Conservation (phyloP, 2,888 invertebrate species). For the Axea sp. region DNA sequence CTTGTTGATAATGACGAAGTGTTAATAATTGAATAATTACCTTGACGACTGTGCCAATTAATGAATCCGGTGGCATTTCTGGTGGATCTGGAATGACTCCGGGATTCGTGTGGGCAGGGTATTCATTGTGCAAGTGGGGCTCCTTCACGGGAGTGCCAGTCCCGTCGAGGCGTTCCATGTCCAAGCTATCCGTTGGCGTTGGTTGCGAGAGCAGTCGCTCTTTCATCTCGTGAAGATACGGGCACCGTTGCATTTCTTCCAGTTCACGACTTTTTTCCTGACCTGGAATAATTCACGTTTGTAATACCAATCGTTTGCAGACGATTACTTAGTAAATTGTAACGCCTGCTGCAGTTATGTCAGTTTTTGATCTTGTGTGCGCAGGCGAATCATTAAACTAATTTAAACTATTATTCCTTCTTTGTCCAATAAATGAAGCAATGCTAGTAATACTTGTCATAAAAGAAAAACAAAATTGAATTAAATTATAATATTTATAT, state of each 20-base stretch:
- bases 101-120: conserved; percentile 79
- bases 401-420: conserved; percentile 20
- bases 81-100: conserved; percentile 78
- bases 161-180: conserved; percentile 83
- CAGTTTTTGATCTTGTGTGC: background rate
- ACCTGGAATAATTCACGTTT: conserved; percentile 66
- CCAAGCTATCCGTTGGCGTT: conserved; percentile 83
- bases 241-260: conserved; percentile 91
- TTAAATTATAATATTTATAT: too few relatives aligned
- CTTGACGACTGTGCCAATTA: conserved; percentile 94
- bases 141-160: conserved; percentile 78
- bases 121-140: conserved; percentile 79
- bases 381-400: conserved; percentile 16
- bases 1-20: conserved; percentile 20
- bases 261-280: conserved; percentile 70
- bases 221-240: conserved; percentile 96
- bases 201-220: conserved; percentile 90
- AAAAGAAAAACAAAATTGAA: too few relatives aligned
- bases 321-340: conserved; percentile 8
- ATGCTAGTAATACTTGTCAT: background rate
- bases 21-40: conserved; percentile 80
- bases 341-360: background rate
- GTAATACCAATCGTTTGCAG: conserved; percentile 17
- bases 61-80: conserved; percentile 82
- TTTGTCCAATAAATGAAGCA: background rate